These are phyloP conservation scores for Heliconius himera DNA, from an alignment of 1,140 invertebrate genomes.

Conservation along the genomic window DNA sequence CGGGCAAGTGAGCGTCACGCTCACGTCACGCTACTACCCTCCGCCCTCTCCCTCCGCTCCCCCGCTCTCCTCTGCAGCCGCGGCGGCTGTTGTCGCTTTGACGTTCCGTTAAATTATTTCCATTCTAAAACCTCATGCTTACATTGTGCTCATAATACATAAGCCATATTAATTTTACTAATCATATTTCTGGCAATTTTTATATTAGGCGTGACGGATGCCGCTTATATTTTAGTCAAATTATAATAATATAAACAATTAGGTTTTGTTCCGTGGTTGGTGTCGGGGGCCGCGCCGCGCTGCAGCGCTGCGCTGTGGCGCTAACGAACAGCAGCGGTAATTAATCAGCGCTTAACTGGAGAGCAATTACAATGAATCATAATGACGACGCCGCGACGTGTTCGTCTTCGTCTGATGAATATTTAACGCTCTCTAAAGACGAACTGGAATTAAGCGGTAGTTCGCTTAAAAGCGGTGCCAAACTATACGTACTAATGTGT, in stretches of 20 bases:
- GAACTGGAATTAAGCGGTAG: slow-evolving; percentile 6
- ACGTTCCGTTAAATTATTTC: slow-evolving; percentile 25
- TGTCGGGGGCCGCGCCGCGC: no score
- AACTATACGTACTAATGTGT: background rate
- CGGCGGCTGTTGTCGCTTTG: background rate
- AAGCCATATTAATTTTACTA: background rate
- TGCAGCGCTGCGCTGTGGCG: background rate
- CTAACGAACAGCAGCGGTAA: slow-evolving; percentile 27
- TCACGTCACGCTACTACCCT: background rate
- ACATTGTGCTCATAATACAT: slow-evolving; percentile 18
- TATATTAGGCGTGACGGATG: background rate
- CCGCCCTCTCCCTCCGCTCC: background rate
- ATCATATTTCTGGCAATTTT: background rate
- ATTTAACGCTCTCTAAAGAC: slow-evolving; percentile 22
- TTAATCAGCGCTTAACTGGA: slow-evolving; percentile 28
- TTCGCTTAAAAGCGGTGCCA: background rate
- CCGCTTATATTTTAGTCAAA: background rate
- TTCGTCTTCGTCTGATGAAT: slow-evolving; percentile 28
- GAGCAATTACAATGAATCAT: slow-evolving; percentile 28
- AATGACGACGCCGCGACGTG: slow-evolving; percentile 22
- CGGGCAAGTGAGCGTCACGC: slow-evolving; percentile 6
- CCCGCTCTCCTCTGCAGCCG: background rate
- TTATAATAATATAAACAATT: background rate
- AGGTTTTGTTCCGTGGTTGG: background rate
- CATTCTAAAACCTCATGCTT: slow-evolving; percentile 24